Evolutionary conservation across 2,888 invertebrate genomes (phyloP), one percentile per base, ranked within the genome.

Genomic region (Priocnemis perturbator): DNA sequence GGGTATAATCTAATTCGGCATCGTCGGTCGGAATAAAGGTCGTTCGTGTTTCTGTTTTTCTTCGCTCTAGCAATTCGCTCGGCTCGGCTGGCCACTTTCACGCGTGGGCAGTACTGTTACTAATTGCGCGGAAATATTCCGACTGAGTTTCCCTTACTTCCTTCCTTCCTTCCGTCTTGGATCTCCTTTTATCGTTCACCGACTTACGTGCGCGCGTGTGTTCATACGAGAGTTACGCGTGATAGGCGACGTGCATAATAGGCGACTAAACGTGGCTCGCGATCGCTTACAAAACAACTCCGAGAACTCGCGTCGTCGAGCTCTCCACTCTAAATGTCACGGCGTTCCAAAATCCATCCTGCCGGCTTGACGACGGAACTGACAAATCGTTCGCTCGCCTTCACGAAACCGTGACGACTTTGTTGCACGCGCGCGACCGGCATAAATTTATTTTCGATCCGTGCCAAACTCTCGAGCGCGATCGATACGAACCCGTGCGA

Each of bases 81-180:
- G 50, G n/a, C n/a, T 5, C 15, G 50, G 17, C 17, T 7, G 11
- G n/a, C 61, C 78, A 76, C 83, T 84, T 84, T 83, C 84, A 83
- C 84, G 80, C 76, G 80, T 77, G 70, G 74, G 63, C 75, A 78
- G 78, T 81, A 71, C 75, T 73, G 72, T 71, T 67, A 53, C 71
- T 79, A 79, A 79, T 79, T 79, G 79, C 66, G 61, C 78, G 79
- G 79, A 79, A 79, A 77, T 78, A 79, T 76, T 74, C 73, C 45
- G 66, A 53, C 47, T n/a, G 44, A n/a, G 65, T 17, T 23, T 11
- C 14, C 1, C 11, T 11, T 37, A 3, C 45, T 65, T 61, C 65
- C 74, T 79, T 79, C 78, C 78, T 79, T 79, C 79, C 79, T 79
- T 79, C 79, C 79, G 77, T 67, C 65, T 67, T 15, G 52, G 11